Evolutionary conservation across 2,888 invertebrate species (phyloP).

Genomic region (Laothoe populi): DNA sequence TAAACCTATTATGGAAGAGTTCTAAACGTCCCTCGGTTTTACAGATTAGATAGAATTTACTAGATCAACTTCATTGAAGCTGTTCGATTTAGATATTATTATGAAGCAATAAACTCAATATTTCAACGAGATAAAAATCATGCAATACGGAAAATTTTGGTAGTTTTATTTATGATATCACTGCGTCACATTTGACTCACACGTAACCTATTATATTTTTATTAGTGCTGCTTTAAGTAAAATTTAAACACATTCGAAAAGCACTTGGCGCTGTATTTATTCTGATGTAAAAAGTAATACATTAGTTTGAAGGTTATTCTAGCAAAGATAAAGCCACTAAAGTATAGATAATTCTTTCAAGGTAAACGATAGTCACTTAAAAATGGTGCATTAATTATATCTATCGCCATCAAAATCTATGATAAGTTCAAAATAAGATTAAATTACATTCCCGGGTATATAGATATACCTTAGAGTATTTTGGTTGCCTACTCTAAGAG

Average conservation of each 20-base stretch:
- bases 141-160: not conserved
- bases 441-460: not conserved
- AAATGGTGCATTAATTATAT: not conserved
- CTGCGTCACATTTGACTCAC: too few relatives aligned
- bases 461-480: too few relatives aligned
- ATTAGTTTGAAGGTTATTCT: not conserved
- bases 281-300: not conserved
- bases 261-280: not conserved
- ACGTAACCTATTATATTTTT: too few relatives aligned
- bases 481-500: too few relatives aligned
- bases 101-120: not conserved
- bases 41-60: constrained; percentile 7
- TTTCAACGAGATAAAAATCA: not conserved
- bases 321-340: not conserved
- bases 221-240: not conserved
- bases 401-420: not conserved
- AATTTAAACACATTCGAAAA: not conserved
- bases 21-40: not conserved
- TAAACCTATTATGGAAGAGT: not conserved
- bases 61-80: not conserved
- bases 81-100: constrained; percentile 8
- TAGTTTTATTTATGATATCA: too few relatives aligned
- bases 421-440: not conserved
- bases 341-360: not conserved
- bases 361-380: not conserved